Evolutionary conservation across 2,888 invertebrate species (phyloP), one percentile per base, ranked within the genome.

Genomic region (Hecatera dysodea): DNA sequence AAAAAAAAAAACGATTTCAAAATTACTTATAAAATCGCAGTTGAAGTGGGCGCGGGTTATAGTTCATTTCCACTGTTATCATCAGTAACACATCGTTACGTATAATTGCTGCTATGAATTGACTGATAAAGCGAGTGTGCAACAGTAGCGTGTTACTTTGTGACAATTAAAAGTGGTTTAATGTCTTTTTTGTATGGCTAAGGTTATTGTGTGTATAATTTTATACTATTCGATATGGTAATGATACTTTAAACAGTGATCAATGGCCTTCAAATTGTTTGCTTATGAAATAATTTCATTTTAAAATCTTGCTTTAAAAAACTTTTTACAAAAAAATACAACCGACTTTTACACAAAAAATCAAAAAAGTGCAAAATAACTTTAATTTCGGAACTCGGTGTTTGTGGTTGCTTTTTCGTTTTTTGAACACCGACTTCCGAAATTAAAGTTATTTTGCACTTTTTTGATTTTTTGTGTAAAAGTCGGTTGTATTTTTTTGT

Each of bases 1-100:
- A n/a, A n/a, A n/a, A n/a, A n/a, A n/a, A n/a, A n/a, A n/a, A n/a
- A n/a, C n/a, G n/a, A n/a, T n/a, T 29, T 7, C 4, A 29, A 33
- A 33, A 33, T 27, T 29, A 29, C 42, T 27, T n/a, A 22, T 60
- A 33, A 36, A 56, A 36, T 67, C 9, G 7, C 42, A 29, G 57
- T 48, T 46, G 0, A 53, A 63, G 61, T 59, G 50, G 27, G 33
- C 27, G 24, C 39, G 33, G 77, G 78, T 65, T 53, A 75, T 17
- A 80, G 78, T 72, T 83, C 74, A 74, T 33, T 60, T 29, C 48
- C 33, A 53, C 33, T 2, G 59, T 56, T 77, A 83, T 81, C 73
- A 83, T 81, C 73, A 63, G 12, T 17, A 27, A 72, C 59, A 52
- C 36, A 42, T 44, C 39, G 66, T 72, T 33, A 65, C 27, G 48